Evolutionary conservation across 2,888 invertebrate genomes (phyloP).

Genomic region (Archaeoteleia sp.): DNA sequence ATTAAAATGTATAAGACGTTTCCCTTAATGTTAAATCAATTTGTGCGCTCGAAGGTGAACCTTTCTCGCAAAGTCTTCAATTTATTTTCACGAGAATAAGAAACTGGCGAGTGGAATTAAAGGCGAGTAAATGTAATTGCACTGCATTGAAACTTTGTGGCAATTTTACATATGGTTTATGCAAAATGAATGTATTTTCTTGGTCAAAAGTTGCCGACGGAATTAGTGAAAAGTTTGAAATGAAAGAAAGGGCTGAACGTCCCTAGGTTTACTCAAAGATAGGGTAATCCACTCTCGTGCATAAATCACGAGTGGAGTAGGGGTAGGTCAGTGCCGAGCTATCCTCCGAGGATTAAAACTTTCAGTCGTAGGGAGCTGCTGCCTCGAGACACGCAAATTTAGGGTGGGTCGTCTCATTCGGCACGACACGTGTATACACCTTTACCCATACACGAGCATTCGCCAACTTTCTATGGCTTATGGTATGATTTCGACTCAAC

Average conservation of each 20-base stretch:
- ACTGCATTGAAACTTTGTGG: not conserved
- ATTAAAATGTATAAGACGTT: too few species aligned
- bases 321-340: slow-evolving; percentile 71
- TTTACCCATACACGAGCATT: slow-evolving; percentile 24
- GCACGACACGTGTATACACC: slow-evolving; percentile 40
- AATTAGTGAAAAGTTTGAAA: slow-evolving; percentile 38
- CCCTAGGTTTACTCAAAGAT: slow-evolving; percentile 56
- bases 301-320: slow-evolving; percentile 69
- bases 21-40: too few species aligned
- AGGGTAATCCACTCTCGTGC: slow-evolving; percentile 62
- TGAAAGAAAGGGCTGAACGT: slow-evolving; percentile 51
- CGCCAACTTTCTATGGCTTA: slow-evolving; percentile 35
- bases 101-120: too few species aligned
- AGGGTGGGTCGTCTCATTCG: slow-evolving; percentile 65
- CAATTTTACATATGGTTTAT: not conserved
- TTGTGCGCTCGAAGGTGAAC: too few species aligned
- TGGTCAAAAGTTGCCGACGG: slow-evolving; percentile 17
- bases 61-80: too few species aligned
- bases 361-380: slow-evolving; percentile 61
- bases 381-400: slow-evolving; percentile 72
- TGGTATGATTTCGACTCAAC: slow-evolving; percentile 32
- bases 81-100: too few species aligned
- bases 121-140: too few species aligned
- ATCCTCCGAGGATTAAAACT: slow-evolving; percentile 67
- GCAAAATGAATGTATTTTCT: not conserved